phyloP scores from a whole-genome alignment of 2,888 invertebrate species.

The Hyles lineata region DNA sequence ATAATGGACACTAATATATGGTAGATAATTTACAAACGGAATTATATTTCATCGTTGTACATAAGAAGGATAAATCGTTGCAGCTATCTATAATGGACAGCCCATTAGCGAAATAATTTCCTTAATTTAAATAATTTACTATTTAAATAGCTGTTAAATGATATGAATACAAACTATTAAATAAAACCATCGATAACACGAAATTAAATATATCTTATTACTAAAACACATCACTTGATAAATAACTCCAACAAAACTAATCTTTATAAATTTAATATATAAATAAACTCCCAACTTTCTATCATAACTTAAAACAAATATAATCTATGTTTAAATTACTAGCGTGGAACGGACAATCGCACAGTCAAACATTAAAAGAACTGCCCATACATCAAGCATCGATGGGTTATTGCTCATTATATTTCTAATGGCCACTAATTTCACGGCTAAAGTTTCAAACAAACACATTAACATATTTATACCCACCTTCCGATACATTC shows the following conservation, averaged over 20 bases:
- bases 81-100: too few species aligned
- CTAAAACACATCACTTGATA: conserved; percentile 7
- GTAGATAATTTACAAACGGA: too few species aligned
- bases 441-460: conserved; percentile 57
- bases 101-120: too few species aligned
- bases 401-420: conserved; percentile 27
- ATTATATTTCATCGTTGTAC: too few species aligned
- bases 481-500: conserved; percentile 54
- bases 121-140: neutral
- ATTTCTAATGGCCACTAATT: conserved; percentile 49
- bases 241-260: neutral
- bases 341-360: conserved; percentile 1
- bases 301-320: conserved; percentile 35
- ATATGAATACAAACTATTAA: neutral
- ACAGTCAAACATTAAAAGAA: conserved; percentile 5
- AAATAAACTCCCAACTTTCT: conserved; percentile 7
- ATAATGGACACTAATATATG: too few species aligned
- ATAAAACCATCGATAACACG: neutral
- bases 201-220: conserved; percentile 5
- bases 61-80: too few species aligned
- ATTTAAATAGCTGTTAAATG: neutral
- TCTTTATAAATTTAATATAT: conserved; percentile 16
- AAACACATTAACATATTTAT: conserved; percentile 59
- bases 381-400: conserved; percentile 22
- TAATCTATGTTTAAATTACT: conserved; percentile 32